Conservation (phyloP, 1,140 invertebrate species). For the Antheraea pernyi region DNA sequence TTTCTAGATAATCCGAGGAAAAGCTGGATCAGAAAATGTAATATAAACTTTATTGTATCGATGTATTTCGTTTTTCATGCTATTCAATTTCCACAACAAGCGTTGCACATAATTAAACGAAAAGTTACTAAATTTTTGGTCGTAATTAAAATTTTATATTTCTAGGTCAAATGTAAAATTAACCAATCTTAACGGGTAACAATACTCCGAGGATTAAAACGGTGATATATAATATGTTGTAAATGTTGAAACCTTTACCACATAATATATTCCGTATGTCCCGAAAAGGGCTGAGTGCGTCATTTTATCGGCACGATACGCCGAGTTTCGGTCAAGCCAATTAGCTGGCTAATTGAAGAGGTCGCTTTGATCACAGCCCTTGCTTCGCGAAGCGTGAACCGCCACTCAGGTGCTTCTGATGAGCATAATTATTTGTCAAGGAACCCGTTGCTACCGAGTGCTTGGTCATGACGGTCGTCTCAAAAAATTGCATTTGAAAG, state of each 20-base stretch:
- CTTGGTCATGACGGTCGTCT: not conserved
- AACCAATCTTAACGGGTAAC: no score
- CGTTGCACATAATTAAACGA: no score
- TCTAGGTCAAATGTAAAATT: no score
- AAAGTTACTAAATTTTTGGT: no score
- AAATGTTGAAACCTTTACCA: not conserved
- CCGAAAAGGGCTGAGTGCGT: conserved; percentile 7
- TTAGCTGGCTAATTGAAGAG: conserved; percentile 60
- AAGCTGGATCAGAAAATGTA: no score
- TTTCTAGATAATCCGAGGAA: no score
- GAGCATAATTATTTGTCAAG: conserved; percentile 20
- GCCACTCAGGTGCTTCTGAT: conserved; percentile 11
- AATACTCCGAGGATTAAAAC: no score
- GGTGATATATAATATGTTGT: no score
- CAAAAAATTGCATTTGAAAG: not conserved
- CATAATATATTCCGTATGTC: conserved; percentile 3
- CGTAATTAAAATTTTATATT: no score
- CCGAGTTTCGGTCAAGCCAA: conserved; percentile 59
- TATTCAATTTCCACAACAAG: no score
- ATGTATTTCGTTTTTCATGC: no score
- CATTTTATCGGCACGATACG: conserved; percentile 19
- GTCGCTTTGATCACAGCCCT: conserved; percentile 56
- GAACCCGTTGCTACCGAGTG: conserved; percentile 3
- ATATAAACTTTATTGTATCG: no score
- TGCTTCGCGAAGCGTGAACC: conserved; percentile 44